phyloP scores from a whole-genome alignment of 2,888 invertebrate genomes.

The Strigamia crassipes region DNA sequence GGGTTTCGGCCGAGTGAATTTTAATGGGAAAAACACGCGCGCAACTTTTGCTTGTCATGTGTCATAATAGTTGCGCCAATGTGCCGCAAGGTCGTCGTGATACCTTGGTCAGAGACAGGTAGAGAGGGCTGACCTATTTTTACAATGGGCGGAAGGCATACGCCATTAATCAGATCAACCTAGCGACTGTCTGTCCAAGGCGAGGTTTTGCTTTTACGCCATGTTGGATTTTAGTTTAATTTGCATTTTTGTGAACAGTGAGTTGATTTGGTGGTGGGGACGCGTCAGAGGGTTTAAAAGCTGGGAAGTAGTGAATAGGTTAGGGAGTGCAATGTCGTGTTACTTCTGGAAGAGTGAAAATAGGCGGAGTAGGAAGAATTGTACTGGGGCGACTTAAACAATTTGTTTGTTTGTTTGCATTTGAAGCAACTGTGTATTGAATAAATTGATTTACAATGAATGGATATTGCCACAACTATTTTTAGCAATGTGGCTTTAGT shows the following conservation, averaged over 20 bases:
- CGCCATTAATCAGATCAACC: conserved; percentile 38
- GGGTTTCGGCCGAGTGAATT: neutral
- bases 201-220: neutral
- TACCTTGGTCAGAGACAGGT: conserved; percentile 31
- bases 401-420: too few species aligned
- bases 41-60: neutral
- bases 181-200: conserved; percentile 30
- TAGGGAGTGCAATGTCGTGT: too few species aligned
- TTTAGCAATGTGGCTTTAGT: too few species aligned
- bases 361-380: too few species aligned
- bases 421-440: too few species aligned
- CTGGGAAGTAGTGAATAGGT: too few species aligned
- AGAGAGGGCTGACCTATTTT: conserved; percentile 38
- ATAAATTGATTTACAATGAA: too few species aligned
- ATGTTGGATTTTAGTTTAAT: neutral
- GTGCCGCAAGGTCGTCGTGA: conserved; percentile 15
- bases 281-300: too few species aligned
- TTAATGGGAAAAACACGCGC: neutral
- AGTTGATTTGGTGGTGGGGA: neutral
- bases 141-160: conserved; percentile 33
- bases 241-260: neutral
- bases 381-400: too few species aligned
- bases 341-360: too few species aligned
- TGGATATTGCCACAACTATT: too few species aligned
- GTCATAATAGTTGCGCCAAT: conserved; percentile 40